Conservation (phyloP, 2,888 invertebrate genomes). For the Drosophila robusta region DNA sequence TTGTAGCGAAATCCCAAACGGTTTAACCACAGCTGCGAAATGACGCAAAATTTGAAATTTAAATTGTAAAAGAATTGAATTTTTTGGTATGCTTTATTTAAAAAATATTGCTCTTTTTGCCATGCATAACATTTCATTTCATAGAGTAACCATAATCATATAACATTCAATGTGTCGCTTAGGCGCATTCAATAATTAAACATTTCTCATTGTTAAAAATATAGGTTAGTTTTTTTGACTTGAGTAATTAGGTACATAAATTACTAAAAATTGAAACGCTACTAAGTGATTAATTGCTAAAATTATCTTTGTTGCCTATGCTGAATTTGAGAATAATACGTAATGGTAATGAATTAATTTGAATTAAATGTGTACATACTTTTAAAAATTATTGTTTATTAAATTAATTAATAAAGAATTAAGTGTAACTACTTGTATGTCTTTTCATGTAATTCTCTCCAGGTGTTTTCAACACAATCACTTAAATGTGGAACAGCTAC, state of each 20-base stretch:
- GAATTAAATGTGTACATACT: conserved; percentile 35
- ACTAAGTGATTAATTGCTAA: conserved; percentile 43
- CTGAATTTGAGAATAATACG: conserved; percentile 66
- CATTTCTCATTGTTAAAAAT: conserved; percentile 46
- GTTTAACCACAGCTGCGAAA: neutral
- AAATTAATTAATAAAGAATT: conserved; percentile 54
- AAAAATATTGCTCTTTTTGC: conserved; percentile 77
- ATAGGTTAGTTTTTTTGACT: conserved; percentile 15
- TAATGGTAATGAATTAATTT: conserved; percentile 66
- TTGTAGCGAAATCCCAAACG: neutral
- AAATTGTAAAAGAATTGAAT: neutral
- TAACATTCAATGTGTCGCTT: conserved; percentile 63
- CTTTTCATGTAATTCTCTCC: conserved; percentile 76
- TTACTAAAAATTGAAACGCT: conserved; percentile 41
- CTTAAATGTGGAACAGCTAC: conserved; percentile 71
- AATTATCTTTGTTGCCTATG: conserved; percentile 37
- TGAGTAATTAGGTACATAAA: conserved; percentile 37
- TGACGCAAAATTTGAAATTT: conserved; percentile 4
- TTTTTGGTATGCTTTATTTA: conserved; percentile 69
- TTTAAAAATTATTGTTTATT: conserved; percentile 50
- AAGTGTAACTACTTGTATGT: conserved; percentile 69
- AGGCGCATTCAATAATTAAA: conserved; percentile 45
- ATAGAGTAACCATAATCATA: conserved; percentile 62
- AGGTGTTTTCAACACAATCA: conserved; percentile 80
- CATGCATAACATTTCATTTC: conserved; percentile 69